A percentile compares a stretch with the other conserved stretches of the same genome.
phyloP scores from a whole-genome alignment of 2,113 vertebrate species.

The Aleadryas rufinucha region DNA sequence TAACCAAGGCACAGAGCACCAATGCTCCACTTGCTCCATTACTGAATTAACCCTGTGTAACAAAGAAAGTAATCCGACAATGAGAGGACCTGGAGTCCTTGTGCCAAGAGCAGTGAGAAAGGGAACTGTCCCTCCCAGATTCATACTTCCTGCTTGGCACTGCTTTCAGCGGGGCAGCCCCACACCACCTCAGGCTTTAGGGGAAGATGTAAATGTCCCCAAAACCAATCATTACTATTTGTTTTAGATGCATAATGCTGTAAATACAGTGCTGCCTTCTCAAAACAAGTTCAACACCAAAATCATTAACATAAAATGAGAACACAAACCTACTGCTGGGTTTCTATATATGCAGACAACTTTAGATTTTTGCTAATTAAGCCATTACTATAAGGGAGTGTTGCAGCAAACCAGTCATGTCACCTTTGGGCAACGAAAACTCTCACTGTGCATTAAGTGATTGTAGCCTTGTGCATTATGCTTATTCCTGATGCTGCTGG shows the following conservation, averaged over 20 bases:
- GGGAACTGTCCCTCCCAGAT: neutral
- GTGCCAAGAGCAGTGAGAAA: neutral
- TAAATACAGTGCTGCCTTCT: neutral
- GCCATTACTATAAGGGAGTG: neutral
- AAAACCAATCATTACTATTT: neutral
- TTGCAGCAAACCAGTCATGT: neutral
- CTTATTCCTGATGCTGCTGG: neutral
- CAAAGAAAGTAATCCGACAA: rapidly evolving
- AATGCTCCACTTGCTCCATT: neutral
- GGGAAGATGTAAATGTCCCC: neutral
- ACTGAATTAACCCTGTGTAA: neutral
- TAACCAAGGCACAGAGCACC: neutral
- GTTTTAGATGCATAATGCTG: neutral
- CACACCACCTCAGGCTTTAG: neutral
- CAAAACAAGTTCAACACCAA: neutral
- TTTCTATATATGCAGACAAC: neutral
- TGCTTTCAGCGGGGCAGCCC: neutral
- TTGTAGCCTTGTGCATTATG: neutral
- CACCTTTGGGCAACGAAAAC: neutral
- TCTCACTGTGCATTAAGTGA: neutral
- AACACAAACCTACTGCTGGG: rapidly evolving
- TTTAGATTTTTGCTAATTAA: neutral
- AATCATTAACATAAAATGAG: neutral
- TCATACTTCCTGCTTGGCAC: neutral
- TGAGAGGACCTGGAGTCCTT: neutral